Evolutionary conservation across 2,113 vertebrate species (phyloP), one percentile per base, ranked within the genome.

Genomic region (Sprattus sprattus): DNA sequence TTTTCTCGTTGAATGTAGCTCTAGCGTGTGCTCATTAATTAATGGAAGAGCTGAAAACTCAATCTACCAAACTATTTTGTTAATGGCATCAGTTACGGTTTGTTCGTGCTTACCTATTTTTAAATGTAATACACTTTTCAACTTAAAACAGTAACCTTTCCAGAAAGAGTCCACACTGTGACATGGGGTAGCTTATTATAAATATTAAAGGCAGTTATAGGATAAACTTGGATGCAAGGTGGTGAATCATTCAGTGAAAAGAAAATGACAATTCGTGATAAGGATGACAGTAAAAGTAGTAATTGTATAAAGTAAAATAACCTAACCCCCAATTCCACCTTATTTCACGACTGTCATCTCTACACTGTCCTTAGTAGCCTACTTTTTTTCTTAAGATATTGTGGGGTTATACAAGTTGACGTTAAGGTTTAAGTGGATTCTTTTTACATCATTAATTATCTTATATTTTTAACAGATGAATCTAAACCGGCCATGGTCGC

Each of bases 391-490:
- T 10, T 10, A 6, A 47, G 46, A 47, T 47, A 49, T 49, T 49
- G 6, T 49, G 47, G 47, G 13, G 13, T 11, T 49, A 49, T 9
- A 10, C 9, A 49, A 49, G 13, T 49, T 9, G 9, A 49, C 6
- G 0, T 2, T 20, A 22, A n/a, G 9, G 45, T 44, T 32, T 71
- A 5, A 25, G 25, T 39, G 15, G 13, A 22, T 83, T 32, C 45
- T 71, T 57, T 54, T 60, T 11, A n/a, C 7, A 25, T 67, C 95
- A 94, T 93, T 94, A 94, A 94, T 95, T 91, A 92, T 89, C 83
- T 91, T 92, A 49, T 92, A 81, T 90, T 95, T 95, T 95, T 94
- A 95, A 95, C 95, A 96, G 96, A 95, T 94, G 95, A 96, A 93
- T 94, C 95, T 93, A 95, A 96, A 92, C 94, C 94, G 94, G 95